Percentiles rank a stretch among this genome's conserved stretches.
Conservation (phyloP, 2,797 vertebrate genomes). For the Gallinago nigripennis region DNA sequence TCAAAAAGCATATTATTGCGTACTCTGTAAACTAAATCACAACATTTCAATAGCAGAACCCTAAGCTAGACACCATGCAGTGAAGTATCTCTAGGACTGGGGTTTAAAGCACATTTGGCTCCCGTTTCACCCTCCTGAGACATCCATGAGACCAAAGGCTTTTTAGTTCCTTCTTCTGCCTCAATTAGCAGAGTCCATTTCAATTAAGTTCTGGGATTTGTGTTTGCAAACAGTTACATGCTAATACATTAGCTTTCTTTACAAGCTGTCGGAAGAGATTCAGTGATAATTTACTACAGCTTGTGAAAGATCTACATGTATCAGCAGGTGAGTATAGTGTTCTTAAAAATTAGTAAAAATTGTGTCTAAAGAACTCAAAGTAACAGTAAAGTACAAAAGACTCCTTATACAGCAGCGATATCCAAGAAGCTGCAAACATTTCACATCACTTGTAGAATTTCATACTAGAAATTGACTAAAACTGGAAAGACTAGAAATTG, state of each 20-base stretch:
- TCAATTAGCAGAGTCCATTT: constrained; percentile 31
- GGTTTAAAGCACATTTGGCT: constrained; percentile 19
- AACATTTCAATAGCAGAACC: constrained; percentile 4
- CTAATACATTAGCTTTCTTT: not conserved
- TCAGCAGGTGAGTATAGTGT: not conserved
- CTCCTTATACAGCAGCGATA: not conserved
- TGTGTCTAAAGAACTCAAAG: not conserved
- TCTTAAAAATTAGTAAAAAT: not conserved
- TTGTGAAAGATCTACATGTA: not conserved
- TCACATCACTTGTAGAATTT: not conserved
- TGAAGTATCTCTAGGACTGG: not conserved
- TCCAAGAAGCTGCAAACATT: not conserved
- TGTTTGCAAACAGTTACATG: not conserved
- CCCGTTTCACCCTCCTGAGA: constrained; percentile 36
- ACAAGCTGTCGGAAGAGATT: not conserved
- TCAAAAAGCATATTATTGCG: not conserved
- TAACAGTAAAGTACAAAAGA: not conserved
- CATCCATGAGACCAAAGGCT: constrained; percentile 25
- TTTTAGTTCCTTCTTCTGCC: constrained; percentile 50
- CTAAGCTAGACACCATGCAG: not conserved
- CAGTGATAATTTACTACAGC: not conserved
- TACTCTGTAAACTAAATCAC: not conserved
- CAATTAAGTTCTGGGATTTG: not conserved
- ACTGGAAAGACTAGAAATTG: not conserved
- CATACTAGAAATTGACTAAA: not conserved